Conservation (phyloP, 2,888 invertebrate genomes). For the Oxyteleia sp. region DNA sequence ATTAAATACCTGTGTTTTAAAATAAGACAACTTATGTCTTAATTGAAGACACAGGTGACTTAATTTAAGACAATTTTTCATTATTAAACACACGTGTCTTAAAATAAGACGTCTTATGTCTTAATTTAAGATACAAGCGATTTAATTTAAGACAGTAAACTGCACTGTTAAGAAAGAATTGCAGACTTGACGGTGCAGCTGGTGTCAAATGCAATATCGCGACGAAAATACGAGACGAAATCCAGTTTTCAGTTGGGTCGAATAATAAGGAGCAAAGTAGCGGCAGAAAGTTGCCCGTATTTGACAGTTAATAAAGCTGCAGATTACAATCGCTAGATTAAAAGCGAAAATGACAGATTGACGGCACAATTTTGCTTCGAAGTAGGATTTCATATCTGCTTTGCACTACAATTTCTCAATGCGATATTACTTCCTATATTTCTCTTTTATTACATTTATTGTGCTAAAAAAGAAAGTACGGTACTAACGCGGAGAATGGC, state of each 20-base stretch:
- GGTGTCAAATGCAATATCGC: no score
- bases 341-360: not conserved
- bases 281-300: slow-evolving; percentile 10
- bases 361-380: not conserved
- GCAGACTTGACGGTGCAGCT: no score
- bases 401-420: slow-evolving; percentile 1
- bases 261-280: not conserved
- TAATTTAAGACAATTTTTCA: no score
- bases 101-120: no score
- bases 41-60: no score
- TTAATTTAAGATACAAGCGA: no score
- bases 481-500: no score
- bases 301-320: slow-evolving; percentile 12
- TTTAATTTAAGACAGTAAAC: no score
- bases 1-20: no score
- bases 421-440: not conserved
- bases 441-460: not conserved
- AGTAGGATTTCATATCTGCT: not conserved
- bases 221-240: slow-evolving; percentile 4
- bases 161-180: no score
- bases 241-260: slow-evolving; percentile 21
- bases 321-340: not conserved
- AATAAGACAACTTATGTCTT: no score
- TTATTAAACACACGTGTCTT: no score
- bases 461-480: slow-evolving; percentile 11